Base-by-base conservation (phyloP, 2,113 vertebrate species). In the Percopsis transmontana region DNA sequence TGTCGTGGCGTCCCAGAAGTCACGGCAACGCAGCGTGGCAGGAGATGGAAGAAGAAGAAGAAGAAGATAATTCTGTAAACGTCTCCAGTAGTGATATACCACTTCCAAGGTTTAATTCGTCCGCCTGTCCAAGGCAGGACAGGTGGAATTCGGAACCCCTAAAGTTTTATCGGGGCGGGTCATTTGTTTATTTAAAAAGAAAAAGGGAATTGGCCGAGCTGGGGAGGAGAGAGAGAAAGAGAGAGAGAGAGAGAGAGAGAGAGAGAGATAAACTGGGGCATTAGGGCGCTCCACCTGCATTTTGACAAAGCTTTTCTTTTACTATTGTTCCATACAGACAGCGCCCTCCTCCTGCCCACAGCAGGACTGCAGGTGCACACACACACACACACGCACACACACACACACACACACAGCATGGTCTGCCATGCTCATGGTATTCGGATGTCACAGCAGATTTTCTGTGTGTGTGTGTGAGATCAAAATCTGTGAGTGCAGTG, bases 361-460 rank as follows among this genome's bases (percentile, higher is more conserved):
- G 23, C 21, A 24, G 58, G 58, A 60, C 20, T 47, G 24, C 21
- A 15, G 19, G 47, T 60, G 45, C 47, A 40, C 72, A 55, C 69
- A 58, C 48, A 39, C 77, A 84, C 70, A 84, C 79, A 84, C 48
- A 60, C 67, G 54, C 53, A 38, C 45, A 58, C 39, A 55, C 47
- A 38, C 60, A 69, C 45, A 23, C 40, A 68, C 62, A 57, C 60
- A 80, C 51, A 70, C n/a, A 69, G 21, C 57, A 19, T 55, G 70
- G 59, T 62, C 60, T 77, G 77, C 44, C 66, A 71, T 69, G 69
- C 70, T 81, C 76, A 86, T 86, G 70, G 75, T 74, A 86, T 84
- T 86, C 79, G 76, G 73, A 85, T 74, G 75, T 88, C 81, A 79
- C 82, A 83, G 69, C 59, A 56, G 58, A 71, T 63, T 62, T 78